phyloP scores from a whole-genome alignment of 2,797 vertebrate genomes.

The Hemibagrus guttatus region DNA sequence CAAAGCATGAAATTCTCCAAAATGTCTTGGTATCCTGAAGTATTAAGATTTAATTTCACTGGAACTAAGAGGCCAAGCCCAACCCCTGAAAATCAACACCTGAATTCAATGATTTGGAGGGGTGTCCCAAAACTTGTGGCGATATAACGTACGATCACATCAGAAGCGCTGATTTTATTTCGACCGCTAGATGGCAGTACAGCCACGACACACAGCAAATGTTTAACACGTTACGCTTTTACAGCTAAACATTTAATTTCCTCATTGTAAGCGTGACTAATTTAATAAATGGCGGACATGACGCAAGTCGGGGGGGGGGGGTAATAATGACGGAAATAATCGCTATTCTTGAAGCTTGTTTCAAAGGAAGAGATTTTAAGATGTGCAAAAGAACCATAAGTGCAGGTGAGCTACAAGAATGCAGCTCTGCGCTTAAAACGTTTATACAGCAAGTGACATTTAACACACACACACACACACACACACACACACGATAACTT shows the following conservation, averaged over 20 bases:
- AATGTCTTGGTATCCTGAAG: too few relatives aligned
- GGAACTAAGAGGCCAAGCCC: too few relatives aligned
- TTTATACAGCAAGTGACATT: not conserved
- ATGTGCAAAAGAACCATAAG: not conserved
- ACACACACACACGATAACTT: not conserved
- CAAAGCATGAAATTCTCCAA: too few relatives aligned
- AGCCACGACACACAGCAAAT: not conserved
- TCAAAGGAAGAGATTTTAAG: not conserved
- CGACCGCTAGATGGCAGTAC: conserved; percentile 42
- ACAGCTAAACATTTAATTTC: not conserved
- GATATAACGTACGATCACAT: not conserved
- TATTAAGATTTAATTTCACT: too few relatives aligned
- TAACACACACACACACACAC: not conserved
- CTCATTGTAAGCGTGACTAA: not conserved
- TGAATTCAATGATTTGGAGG: too few relatives aligned
- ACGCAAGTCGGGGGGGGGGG: not conserved
- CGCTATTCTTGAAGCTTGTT: not conserved
- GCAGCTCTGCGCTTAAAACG: not conserved
- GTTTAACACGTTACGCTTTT: not conserved
- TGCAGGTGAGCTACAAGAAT: not conserved
- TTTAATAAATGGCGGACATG: not conserved
- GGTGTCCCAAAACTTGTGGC: too few relatives aligned
- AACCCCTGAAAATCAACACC: too few relatives aligned
- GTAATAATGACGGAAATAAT: not conserved
- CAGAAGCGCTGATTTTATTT: not conserved